These are phyloP conservation scores for Pogona vitticeps DNA, from an alignment of 2,113 vertebrate species.

Conservation along the genomic window DNA sequence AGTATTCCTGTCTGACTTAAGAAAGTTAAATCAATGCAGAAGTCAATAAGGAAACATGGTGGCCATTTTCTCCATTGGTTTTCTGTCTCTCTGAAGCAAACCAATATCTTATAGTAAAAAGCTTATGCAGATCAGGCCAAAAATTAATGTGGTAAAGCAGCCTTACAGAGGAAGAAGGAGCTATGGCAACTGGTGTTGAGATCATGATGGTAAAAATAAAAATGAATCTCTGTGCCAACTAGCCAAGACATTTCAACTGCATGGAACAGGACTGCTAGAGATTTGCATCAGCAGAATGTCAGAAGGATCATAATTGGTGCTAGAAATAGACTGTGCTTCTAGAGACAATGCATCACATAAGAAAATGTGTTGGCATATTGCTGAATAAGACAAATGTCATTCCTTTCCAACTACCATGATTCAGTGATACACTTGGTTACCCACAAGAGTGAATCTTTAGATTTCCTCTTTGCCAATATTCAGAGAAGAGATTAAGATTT, in stretches of 20 bases:
- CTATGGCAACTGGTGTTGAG: neutral
- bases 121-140: too few relatives aligned
- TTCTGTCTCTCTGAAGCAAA: too few relatives aligned
- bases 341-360: conserved; percentile 3
- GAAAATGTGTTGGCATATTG: conserved; percentile 6
- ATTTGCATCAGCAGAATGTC: conserved; percentile 29
- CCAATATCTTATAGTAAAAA: too few relatives aligned
- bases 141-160: neutral
- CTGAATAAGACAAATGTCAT: conserved; percentile 38
- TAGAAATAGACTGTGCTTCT: conserved; percentile 23
- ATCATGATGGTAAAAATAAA: neutral
- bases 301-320: rapidly evolving
- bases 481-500: neutral
- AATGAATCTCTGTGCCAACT: neutral
- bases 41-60: too few relatives aligned
- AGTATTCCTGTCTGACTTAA: too few relatives aligned
- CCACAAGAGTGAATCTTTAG: neutral
- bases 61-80: too few relatives aligned
- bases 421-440: neutral
- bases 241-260: conserved; percentile 6
- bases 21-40: too few relatives aligned
- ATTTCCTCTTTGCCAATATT: neutral
- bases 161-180: too few relatives aligned
- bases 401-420: conserved; percentile 5
- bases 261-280: neutral